Evolutionary conservation across 1,140 invertebrate genomes (phyloP), one percentile per base, ranked within the genome.

Genomic region (Sarcophaga bullata): DNA sequence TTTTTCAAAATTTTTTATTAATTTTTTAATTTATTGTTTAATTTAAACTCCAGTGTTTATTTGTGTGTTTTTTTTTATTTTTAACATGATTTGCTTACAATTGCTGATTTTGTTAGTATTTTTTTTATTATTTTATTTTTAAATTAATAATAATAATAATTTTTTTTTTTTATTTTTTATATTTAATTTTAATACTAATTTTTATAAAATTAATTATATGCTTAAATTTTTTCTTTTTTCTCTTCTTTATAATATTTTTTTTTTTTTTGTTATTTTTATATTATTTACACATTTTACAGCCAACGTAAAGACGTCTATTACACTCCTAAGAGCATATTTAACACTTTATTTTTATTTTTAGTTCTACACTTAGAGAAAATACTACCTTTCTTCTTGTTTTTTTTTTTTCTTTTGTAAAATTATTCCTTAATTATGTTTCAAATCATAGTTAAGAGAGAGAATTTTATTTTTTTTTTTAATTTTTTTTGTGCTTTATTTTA

Each of bases 251-350:
- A 73, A 68, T 68, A 73, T 46, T 78, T 50, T 52, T 25, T 50
- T 15, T 76, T n/a, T 25, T 11, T 49, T 76, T 76, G 19, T 50
- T 76, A 68, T 68, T 48, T 46, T 10, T 10, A 52, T 52, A 68
- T 19, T 78, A 78, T 78, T 78, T 78, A 78, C 75, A 78, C 48
- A 78, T 81, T 81, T 81, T 81, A 49, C 68, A 81, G 58, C 80
- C 80, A 68, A 49, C 68, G 68, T 81, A 68, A 78, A 19, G 47
- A 50, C 47, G 76, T 81, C 72, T 81, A 72, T 52, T 52, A 15
- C 15, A 50, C 9, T 48, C 15, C 19, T 15, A 50, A 80, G 50
- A 49, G 50, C 50, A 49, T 80, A 80, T 52, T 49, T 80, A 80
- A 48, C 48, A 48, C 15, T 81, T 68, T 81, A 72, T n/a, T 48